Base-by-base conservation (phyloP, 2,113 vertebrate genomes). In the Corydoras sp. region DNA sequence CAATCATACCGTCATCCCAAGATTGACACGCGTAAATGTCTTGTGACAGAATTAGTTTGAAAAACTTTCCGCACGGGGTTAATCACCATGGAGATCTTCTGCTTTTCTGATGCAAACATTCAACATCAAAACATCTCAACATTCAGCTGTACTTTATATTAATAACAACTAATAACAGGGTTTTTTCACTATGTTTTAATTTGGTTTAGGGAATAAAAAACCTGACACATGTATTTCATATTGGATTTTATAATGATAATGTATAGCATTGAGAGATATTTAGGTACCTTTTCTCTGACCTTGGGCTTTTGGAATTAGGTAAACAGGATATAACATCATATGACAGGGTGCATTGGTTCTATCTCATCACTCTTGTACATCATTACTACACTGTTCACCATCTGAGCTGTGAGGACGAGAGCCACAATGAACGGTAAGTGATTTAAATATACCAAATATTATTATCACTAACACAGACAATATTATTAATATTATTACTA, bases 351-450 rank as follows among this genome's bases (percentile, higher is more conserved):
- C 14, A 43, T 66, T 14, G 32, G 3, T 61, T 9, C 49, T 43
- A 1, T 43, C 11, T 53, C 59, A 29, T 31, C 3, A 65, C 31
- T 60, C 9, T 3, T 68, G 58, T 24, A 30, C 58, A n/a, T 74
- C 71, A 10, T 0, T 43, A 15, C 29, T 48, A 11, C 14, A 31
- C 49, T 18, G 24, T 3, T 67, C 51, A 60, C 18, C 0, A 11
- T 13, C 5, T 51, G 35, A 14, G 62, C 29, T 31, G 0, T 2
- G 29, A 18, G 2, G 30, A 76, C 64, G 62, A 54, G 73, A 66
- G 59, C 4, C 72, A 81, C 58, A 9, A 87, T 87, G 85, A 54
- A 43, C 61, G 83, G 88, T 87, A 76, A 86, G 88, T 32, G 8
- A 24, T 56, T 10, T 43, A 48, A 24, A 24, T 24, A 24, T 24